Conservation (phyloP, 2,113 vertebrate species). For the Takifugu flavidus region DNA sequence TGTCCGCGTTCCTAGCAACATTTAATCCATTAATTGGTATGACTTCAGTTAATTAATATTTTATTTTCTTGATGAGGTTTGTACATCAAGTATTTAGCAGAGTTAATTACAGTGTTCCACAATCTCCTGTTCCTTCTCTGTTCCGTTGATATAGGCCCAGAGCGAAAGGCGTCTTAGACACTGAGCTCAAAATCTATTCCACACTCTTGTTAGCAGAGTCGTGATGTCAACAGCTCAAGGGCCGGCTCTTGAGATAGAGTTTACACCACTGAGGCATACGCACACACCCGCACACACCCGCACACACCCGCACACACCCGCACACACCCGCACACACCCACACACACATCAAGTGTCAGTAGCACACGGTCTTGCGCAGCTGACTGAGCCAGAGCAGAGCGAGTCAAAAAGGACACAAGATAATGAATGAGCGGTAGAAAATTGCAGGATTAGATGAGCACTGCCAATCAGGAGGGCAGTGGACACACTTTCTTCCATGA, state of each 20-base stretch:
- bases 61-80: no score
- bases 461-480: constrained; percentile 4
- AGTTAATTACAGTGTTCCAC: no score
- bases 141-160: neutral
- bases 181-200: constrained; percentile 6
- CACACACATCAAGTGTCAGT: constrained; percentile 5
- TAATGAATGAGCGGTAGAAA: constrained; percentile 10
- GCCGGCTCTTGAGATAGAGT: constrained; percentile 8
- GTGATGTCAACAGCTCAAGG: constrained; percentile 8
- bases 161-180: neutral
- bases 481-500: neutral
- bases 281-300: no score
- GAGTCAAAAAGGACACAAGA: neutral
- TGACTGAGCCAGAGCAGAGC: constrained; percentile 8
- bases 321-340: no score
- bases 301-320: no score
- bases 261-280: no score
- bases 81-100: no score
- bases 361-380: constrained; percentile 8
- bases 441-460: constrained; percentile 8
- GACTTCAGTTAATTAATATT: no score
- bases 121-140: neutral
- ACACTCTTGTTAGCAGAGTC: constrained; percentile 9
- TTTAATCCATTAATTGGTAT: no score
- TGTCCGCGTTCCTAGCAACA: no score